Conservation (phyloP, 2,797 vertebrate species). For the Nannoperca obscura region DNA sequence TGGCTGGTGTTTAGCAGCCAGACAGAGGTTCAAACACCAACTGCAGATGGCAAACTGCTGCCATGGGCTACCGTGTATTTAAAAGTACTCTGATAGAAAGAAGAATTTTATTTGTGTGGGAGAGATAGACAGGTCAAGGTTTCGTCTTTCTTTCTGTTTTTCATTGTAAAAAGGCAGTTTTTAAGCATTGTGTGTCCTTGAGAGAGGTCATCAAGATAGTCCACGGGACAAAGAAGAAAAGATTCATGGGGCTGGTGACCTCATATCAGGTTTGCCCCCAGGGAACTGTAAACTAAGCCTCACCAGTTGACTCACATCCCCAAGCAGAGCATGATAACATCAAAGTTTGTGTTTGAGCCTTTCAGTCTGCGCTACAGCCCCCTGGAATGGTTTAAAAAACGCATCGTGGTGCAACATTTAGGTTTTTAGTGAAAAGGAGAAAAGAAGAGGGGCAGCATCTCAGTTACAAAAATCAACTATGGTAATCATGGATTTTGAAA, state of each 20-base stretch:
- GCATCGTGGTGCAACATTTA: slow-evolving; percentile 29
- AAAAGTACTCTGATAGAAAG: slow-evolving; percentile 14
- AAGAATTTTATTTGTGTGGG: slow-evolving; percentile 14
- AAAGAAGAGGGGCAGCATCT: background rate
- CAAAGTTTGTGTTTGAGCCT: slow-evolving; percentile 68
- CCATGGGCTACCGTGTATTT: slow-evolving; percentile 29
- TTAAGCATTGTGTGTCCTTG: slow-evolving; percentile 57
- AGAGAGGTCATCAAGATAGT: slow-evolving; percentile 72
- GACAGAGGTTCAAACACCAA: slow-evolving; percentile 56
- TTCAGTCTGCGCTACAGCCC: slow-evolving; percentile 60
- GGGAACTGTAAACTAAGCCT: slow-evolving; percentile 69
- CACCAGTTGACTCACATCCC: slow-evolving; percentile 68
- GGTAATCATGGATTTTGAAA: background rate
- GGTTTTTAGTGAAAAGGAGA: slow-evolving; percentile 22
- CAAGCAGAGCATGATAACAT: slow-evolving; percentile 67
- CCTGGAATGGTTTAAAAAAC: slow-evolving; percentile 23
- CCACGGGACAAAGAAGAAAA: slow-evolving; percentile 47
- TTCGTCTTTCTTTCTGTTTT: slow-evolving; percentile 22
- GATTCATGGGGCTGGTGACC: slow-evolving; percentile 67
- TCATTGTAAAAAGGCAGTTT: slow-evolving; percentile 11
- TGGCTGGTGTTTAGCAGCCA: slow-evolving; percentile 51
- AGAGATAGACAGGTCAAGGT: slow-evolving; percentile 13
- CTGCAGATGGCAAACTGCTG: slow-evolving; percentile 55
- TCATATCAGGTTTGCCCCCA: slow-evolving; percentile 48
- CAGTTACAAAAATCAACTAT: background rate